These are phyloP conservation scores for Dasysyrphus tricinctus DNA, from an alignment of 2,888 invertebrate genomes.

Conservation along the genomic window DNA sequence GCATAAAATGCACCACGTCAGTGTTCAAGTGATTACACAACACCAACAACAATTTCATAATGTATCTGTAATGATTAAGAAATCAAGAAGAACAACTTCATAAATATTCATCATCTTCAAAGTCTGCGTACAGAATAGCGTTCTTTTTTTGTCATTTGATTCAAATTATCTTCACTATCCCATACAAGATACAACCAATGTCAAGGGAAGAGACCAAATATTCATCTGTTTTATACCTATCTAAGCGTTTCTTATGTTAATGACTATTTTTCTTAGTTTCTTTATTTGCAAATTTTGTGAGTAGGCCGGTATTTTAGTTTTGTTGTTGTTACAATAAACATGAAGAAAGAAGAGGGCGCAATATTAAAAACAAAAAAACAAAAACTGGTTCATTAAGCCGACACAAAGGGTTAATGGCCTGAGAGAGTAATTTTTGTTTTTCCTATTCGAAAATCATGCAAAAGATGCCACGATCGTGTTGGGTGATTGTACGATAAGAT, in stretches of 20 bases:
- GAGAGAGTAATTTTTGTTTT: background rate
- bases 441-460: conserved; percentile 10
- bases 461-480: conserved; percentile 19
- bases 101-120: conserved; percentile 31
- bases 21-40: conserved; percentile 35
- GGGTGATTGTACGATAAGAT: conserved; percentile 6
- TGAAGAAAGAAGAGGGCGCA: conserved; percentile 9
- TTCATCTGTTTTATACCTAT: conserved; percentile 11
- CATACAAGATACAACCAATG: conserved; percentile 42
- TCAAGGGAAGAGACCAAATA: conserved; percentile 54
- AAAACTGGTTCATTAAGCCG: conserved; percentile 33
- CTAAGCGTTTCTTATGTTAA: background rate
- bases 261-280: conserved; percentile 20
- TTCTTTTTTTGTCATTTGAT: background rate
- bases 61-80: background rate
- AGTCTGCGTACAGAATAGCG: background rate
- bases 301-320: conserved; percentile 23
- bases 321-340: background rate
- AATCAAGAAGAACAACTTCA: conserved; percentile 19
- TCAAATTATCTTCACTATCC: background rate
- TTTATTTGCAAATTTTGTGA: conserved; percentile 37
- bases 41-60: background rate
- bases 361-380: background rate
- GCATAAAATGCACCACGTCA: conserved; percentile 13
- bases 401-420: conserved; percentile 26